Evolutionary conservation across 35 echinoderm and acorn worm species (phyloP).

Genomic region (Apostichopus japonicus): DNA sequence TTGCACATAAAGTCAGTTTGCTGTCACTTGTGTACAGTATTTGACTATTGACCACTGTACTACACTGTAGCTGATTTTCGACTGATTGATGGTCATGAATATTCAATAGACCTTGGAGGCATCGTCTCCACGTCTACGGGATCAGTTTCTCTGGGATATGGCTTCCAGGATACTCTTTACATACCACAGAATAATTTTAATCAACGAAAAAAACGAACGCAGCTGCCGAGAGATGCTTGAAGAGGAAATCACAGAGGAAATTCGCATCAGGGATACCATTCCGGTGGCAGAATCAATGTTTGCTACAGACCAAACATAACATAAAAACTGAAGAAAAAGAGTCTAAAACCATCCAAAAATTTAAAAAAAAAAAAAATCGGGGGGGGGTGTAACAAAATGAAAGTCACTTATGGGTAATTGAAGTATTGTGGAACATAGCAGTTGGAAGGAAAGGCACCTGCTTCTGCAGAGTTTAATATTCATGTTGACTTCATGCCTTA

Average conservation of each 20-base stretch:
- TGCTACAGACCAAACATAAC: not conserved
- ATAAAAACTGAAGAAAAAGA: not conserved
- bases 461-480: not conserved
- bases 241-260: constrained; percentile 11
- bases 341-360: not conserved
- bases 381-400: not conserved
- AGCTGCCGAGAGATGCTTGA: not conserved
- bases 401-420: not conserved
- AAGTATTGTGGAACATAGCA: not conserved
- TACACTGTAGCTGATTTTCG: not conserved
- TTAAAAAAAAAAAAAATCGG: not conserved
- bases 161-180: not conserved
- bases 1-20: no score
- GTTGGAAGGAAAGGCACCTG: not conserved
- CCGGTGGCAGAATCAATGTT: constrained; percentile 37
- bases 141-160: constrained; percentile 8
- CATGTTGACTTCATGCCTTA: not conserved
- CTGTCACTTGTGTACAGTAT: no score
- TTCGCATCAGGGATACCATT: constrained; percentile 23
- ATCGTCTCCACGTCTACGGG: not conserved
- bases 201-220: not conserved
- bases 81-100: not conserved
- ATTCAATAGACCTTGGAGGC: not conserved
- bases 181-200: not conserved
- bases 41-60: no score